Base-by-base conservation (phyloP, 2,797 vertebrate species). In the Yasuhikotakia modesta region DNA sequence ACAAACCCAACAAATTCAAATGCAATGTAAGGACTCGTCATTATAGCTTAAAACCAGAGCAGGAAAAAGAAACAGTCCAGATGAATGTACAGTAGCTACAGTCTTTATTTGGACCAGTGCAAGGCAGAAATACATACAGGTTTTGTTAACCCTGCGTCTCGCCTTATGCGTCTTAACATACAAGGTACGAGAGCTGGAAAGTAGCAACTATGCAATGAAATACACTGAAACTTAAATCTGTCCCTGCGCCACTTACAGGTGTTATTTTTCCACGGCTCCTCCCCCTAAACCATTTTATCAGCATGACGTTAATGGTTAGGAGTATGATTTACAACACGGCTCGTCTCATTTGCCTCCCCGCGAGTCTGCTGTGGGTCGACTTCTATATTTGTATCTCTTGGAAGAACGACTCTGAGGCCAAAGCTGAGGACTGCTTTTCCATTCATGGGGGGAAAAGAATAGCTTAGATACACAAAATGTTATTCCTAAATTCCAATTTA, bases 341-440 rank as follows among this genome's bases (percentile, higher is more conserved):
- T 82, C 72, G 2, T 87, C 87, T 89, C 83, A 74, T 85, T 88
- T 79, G 58, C 70, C 76, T 79, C 72, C 27, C 76, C 78, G 86
- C 79, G 84, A 87, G 81, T 85, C 70, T 81, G 82, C 86, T 79
- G 35, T 83, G 87, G 84, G 87, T 90, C 88, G 79, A 87, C 86
- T 85, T 91, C 90, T 92, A 94, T 91, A 90, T 92, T 84, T 90
- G 89, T 90, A 85, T 76, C 83, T 79, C 76, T 80, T 90, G 79
- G 78, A 84, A 85, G 77, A 77, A 70, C 80, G 84, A 85, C 85
- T 88, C 84, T n/a, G n/a, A 72, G 70, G 21, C 65, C 64, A 73
- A 81, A 67, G 80, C 79, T 67, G 73, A 65, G 85, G 81, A 70
- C 53, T 71, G 82, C 85, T 77, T 82, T 78, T 75, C 83, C 83